These are phyloP conservation scores for Tetrax tetrax DNA, from an alignment of 2,113 vertebrate genomes.

Conservation along the genomic window DNA sequence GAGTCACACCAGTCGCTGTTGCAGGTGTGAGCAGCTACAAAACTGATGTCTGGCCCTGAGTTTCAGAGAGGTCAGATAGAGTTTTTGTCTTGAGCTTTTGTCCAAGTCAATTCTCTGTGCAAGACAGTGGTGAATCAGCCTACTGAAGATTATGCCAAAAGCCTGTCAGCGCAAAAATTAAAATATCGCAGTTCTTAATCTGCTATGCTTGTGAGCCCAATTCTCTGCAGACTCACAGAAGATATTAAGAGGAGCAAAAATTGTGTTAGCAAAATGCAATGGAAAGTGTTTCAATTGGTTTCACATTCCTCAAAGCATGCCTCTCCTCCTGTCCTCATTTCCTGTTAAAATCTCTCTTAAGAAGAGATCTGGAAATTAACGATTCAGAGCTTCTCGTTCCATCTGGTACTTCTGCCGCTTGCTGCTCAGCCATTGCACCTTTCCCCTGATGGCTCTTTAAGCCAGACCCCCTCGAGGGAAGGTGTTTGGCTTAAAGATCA, in stretches of 20 bases:
- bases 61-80: neutral
- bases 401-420: neutral
- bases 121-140: neutral
- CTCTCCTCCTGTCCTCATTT: neutral
- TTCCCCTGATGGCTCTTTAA: neutral
- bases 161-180: constrained; percentile 13
- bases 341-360: neutral
- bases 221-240: neutral
- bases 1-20: neutral
- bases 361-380: neutral
- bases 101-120: neutral
- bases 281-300: neutral
- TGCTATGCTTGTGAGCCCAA: neutral
- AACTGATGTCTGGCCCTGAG: neutral
- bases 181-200: neutral
- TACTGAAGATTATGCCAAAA: neutral
- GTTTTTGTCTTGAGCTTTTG: neutral
- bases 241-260: neutral
- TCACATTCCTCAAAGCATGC: neutral
- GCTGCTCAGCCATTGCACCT: neutral
- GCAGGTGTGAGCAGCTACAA: neutral
- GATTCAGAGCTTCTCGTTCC: neutral
- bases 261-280: neutral
- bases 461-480: neutral
- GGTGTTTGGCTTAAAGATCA: neutral